phyloP scores from a whole-genome alignment of 2,888 invertebrate genomes.

The Azorinus chamasolen region DNA sequence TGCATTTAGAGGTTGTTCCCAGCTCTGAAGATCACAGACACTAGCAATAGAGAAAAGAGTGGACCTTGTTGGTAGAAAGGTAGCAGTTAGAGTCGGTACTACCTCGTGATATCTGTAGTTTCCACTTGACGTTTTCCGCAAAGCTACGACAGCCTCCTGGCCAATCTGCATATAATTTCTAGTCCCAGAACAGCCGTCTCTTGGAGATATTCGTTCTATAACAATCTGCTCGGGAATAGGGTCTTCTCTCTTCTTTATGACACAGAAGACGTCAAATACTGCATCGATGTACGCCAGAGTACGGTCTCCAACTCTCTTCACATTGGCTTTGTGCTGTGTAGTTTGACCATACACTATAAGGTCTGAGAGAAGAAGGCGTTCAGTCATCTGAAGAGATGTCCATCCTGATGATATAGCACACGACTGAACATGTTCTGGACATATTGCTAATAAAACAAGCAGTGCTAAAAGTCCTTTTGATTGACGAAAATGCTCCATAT shows the following conservation, averaged over 20 bases:
- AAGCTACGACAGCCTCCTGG: slow-evolving; percentile 46
- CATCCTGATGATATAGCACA: slow-evolving; percentile 43
- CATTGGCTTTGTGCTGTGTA: slow-evolving; percentile 36
- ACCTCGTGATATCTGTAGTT: slow-evolving; percentile 54
- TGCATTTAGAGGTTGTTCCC: slow-evolving; percentile 34
- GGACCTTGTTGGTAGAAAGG: slow-evolving; percentile 36
- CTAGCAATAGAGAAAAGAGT: slow-evolving; percentile 38
- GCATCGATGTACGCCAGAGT: slow-evolving; percentile 43
- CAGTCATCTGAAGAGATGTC: slow-evolving; percentile 33
- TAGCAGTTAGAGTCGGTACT: slow-evolving; percentile 53
- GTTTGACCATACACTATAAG: slow-evolving; percentile 58
- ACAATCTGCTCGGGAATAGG: slow-evolving; percentile 27
- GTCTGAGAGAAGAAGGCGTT: slow-evolving; percentile 29
- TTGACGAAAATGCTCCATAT: no score
- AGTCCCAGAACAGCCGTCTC: slow-evolving; percentile 58
- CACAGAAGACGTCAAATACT: slow-evolving; percentile 52
- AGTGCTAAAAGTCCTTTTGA: no score
- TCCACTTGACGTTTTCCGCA: slow-evolving; percentile 33
- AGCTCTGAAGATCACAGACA: slow-evolving; percentile 49
- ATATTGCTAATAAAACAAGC: no score
- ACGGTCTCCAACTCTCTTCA: slow-evolving; percentile 7
- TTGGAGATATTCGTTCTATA: slow-evolving; percentile 46
- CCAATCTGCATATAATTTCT: slow-evolving; percentile 47
- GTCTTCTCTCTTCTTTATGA: slow-evolving; percentile 32
- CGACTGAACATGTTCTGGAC: no score